Base-by-base conservation (phyloP, 2,888 invertebrate genomes). In the Lamellibrachia satsuma region DNA sequence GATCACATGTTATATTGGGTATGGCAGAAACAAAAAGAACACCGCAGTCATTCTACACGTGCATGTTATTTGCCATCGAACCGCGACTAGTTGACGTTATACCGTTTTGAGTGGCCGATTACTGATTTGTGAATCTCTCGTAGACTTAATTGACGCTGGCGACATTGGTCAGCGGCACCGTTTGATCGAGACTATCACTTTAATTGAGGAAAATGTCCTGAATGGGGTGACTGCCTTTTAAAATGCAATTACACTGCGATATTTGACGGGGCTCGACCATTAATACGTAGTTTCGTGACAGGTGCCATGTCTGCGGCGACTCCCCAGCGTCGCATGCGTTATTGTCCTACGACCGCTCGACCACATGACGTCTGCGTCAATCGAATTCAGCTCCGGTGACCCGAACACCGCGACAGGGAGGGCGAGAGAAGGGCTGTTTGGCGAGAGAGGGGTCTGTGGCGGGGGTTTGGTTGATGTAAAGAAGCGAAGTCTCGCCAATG, bases 181-280 rank as follows among this genome's bases (percentile, higher is more conserved):
- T 75, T 75, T 75, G 75, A 75, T 75, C 75, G 75, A 75, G 75
- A 75, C 75, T 75, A 75, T 75, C 75, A 75, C 75, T 75, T 75
- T 75, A 75, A 75, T 75, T 75, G 75, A 75, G 75, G 75, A 75
- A 75, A 75, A 75, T 75, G 75, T 75, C 75, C 75, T 75, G 75
- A 75, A 75, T 75, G n/a, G 75, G 75, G 75, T 75, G 75, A 75
- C 75, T 75, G 75, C 75, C 75, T 75, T 75, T 75, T 75, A 75
- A 75, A 75, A 75, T 75, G 75, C 75, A 75, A 75, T 75, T 75
- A 75, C 75, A 75, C 75, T 22, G 75, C 75, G 75, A 11, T 3
- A 75, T 75, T 75, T 75, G 75, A 75, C 75, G 75, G 22, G 75
- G 2, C 75, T 75, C 75, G 75, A 75, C 75, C 75, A 75, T 75